phyloP scores from a whole-genome alignment of 2,113 vertebrate genomes.

The Entelurus aequoreus region DNA sequence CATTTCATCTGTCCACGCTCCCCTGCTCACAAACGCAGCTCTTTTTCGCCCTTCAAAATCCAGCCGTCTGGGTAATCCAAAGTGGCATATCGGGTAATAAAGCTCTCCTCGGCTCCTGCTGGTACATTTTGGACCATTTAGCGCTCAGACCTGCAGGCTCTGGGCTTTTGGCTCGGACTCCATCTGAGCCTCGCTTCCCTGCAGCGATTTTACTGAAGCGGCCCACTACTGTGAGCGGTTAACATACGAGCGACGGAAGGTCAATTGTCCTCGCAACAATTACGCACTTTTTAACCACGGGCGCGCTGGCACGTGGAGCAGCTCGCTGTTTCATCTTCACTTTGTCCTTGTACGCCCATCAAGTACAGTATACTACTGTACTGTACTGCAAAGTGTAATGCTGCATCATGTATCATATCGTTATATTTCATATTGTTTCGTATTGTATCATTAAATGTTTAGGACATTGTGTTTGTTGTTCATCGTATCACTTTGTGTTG shows the following conservation, averaged over 20 bases:
- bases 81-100: constrained; percentile 46
- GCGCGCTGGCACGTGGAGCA: constrained; percentile 11
- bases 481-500: too few relatives aligned
- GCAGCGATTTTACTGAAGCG: constrained; percentile 37
- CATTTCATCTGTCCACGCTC: constrained; percentile 38
- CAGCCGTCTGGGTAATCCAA: constrained; percentile 48
- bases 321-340: not conserved
- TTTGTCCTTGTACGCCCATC: not conserved
- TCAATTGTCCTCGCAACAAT: constrained; percentile 53
- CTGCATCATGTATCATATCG: too few relatives aligned
- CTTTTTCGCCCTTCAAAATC: constrained; percentile 35
- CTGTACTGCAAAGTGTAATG: too few relatives aligned
- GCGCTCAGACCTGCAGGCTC: constrained; percentile 1
- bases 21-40: constrained; percentile 27
- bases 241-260: constrained; percentile 47
- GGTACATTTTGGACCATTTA: constrained; percentile 42
- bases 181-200: constrained; percentile 23
- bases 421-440: too few relatives aligned
- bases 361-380: too few relatives aligned
- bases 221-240: constrained; percentile 35
- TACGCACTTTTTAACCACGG: constrained; percentile 40
- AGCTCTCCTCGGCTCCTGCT: constrained; percentile 32
- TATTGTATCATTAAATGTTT: too few relatives aligned
- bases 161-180: constrained; percentile 13
- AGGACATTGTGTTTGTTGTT: too few relatives aligned